Base-by-base conservation (phyloP, 2,113 vertebrate genomes). In the Pachycephala philippinensis region DNA sequence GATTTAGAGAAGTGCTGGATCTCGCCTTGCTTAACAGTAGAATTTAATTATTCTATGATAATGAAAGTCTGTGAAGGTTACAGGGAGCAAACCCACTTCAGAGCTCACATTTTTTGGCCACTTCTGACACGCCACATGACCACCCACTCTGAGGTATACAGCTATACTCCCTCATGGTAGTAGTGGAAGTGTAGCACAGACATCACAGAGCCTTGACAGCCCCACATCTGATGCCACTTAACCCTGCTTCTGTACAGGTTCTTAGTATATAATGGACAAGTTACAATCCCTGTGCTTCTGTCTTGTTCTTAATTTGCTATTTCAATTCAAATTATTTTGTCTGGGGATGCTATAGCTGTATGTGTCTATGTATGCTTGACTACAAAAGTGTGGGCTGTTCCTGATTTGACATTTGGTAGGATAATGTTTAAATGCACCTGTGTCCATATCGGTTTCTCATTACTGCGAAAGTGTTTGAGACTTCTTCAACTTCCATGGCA, bases 31-130 rank as follows among this genome's bases (percentile, higher is more conserved):
- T 91, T 88, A 92, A 88, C 37, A 53, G 60, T 68, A 59, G 60
- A 95, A 96, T 93, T 94, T 92, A 91, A 86, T 88, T 94, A 92
- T 90, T 95, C 93, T 84, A 52, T 77, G 88, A 68, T 90, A 91
- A 75, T 64, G 49, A 80, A 78, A 61, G 59, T 89, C 75, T 86
- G 47, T 69, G 70, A 83, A 72, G 52, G 23, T 81, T 87, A 24
- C 21, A 71, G 65, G n/a, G 47, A 93, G 30, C 18, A 90, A 66
- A 59, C 19, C 42, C 19, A 16, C 42, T 87, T 84, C 47, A 86
- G 59, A 74, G 10, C 20, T 87, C 24, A 4, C 47, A 28, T 64
- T 94, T 90, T 44, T 71, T 81, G 33, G 40, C 79, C 27, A 15
- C 44, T 52, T 86, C 50, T 84, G 63, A 18, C 50, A 76, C 9